Base-by-base conservation (phyloP, 2,797 vertebrate genomes). In the Brachymystax lenok region DNA sequence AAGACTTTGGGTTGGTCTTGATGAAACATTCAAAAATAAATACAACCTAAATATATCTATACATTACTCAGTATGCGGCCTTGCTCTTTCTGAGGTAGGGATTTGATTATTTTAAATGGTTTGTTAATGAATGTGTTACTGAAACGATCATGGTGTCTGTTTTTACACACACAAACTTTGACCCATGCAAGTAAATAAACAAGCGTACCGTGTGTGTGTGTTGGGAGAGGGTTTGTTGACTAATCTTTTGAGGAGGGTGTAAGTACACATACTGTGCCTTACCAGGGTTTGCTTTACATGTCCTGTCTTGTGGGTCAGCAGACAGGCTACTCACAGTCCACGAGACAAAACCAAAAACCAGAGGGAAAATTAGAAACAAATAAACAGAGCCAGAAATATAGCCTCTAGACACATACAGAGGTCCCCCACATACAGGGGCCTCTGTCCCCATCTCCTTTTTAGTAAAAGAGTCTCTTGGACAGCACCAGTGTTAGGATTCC, bases 1-100 rank as follows among this genome's bases (percentile, higher is more conserved):
- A 95, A 95, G 93, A 93, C 94, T 94, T 93, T 73, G 82, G 85
- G 91, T 89, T 86, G 80, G 90, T 93, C 87, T 84, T 87, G 68
- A 76, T 84, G 88, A 88, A 84, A 93, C 90, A 94, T 90, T 90
- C 74, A 76, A 89, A 93, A 93, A 93, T 94, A 93, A 92, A 94
- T 91, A 87, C 78, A 75, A 83, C 82, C 70, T 88, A 87, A 80
- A 91, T 89, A 51, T 77, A 78, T 27, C 16, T 79, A 71, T 77
- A n/a, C 50, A 85, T 73, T 35, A 52, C 28, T 54, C 75, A 69
- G 52, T 72, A 14, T 79, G 69, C 84, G 50, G 88, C 83, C 78
- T 89, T 59, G 64, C 79, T 87, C 86, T 79, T 85, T 85, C 81
- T 82, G 79, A 87, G 85, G 84, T 87, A 86, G 83, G 85, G 83